A percentile compares a stretch with the other conserved stretches of the same genome.
Evolutionary conservation across 1,140 invertebrate species (phyloP).

Genomic region (Pseudoatta argentina): DNA sequence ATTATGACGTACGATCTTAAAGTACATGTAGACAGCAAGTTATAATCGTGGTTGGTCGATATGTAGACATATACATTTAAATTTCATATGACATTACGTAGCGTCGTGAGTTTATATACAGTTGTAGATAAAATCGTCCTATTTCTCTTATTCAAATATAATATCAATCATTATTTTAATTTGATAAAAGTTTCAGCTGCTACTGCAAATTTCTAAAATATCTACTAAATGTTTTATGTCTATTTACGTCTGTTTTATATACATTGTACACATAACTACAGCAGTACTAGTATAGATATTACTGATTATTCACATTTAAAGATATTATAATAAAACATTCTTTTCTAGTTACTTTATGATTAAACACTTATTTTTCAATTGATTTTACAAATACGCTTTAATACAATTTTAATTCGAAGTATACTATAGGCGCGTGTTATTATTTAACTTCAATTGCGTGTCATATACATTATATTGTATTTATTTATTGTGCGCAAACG

Average conservation of each 20-base stretch:
- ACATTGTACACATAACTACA: no score
- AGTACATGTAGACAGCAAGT: conserved; percentile 46
- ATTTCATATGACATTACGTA: conserved; percentile 53
- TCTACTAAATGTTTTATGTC: not conserved
- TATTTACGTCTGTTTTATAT: not conserved
- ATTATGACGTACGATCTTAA: conserved; percentile 58
- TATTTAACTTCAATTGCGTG: not conserved
- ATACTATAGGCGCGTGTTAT: not conserved
- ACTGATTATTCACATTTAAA: not conserved
- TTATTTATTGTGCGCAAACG: not conserved
- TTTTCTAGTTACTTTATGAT: not conserved
- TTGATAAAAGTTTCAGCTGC: not conserved
- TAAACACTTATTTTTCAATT: not conserved
- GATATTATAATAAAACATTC: not conserved
- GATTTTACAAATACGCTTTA: not conserved
- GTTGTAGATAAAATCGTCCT: not conserved
- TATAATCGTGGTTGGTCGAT: conserved; percentile 52
- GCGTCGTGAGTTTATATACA: conserved; percentile 42
- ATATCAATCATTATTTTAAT: not conserved
- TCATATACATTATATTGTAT: not conserved
- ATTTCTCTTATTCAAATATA: conserved; percentile 4
- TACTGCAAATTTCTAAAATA: not conserved
- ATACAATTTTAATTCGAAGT: not conserved
- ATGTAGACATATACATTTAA: conserved; percentile 40
- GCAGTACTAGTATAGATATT: no score